Conservation (phyloP, 2,113 vertebrate genomes). For the Engraulis encrasicolus region DNA sequence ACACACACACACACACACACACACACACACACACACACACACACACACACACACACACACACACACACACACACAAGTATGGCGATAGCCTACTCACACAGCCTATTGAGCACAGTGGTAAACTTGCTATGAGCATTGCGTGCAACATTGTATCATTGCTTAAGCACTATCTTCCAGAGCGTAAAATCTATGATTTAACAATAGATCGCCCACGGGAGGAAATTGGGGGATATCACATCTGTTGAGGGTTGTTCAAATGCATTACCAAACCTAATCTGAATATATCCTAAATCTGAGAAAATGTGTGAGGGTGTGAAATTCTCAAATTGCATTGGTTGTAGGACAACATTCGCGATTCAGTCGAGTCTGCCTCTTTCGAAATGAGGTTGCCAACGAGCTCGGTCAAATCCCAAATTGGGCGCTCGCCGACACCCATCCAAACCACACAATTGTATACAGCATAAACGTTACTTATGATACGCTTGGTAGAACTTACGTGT, state of each 20-base stretch:
- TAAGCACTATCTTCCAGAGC: not conserved
- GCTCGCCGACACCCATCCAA: not conserved
- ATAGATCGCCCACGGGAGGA: not conserved
- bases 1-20: not conserved
- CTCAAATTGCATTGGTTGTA: not conserved
- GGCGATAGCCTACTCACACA: too few species aligned
- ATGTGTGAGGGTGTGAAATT: not conserved
- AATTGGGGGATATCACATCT: not conserved
- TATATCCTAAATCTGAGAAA: not conserved
- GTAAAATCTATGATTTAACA: not conserved
- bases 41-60: not conserved
- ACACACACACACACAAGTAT: not conserved
- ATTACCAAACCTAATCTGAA: not conserved
- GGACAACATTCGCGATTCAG: not conserved
- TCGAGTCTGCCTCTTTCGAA: not conserved
- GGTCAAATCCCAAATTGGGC: not conserved
- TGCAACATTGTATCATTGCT: not conserved
- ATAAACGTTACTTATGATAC: too few species aligned
- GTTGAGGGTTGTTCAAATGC: not conserved
- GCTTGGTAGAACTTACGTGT: conserved; percentile 67
- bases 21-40: not conserved
- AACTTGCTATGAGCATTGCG: not conserved
- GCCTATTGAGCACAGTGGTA: too few species aligned
- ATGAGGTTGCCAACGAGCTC: not conserved
- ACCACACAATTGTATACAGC: not conserved